Percentiles rank a stretch among this genome's conserved stretches.
Evolutionary conservation across 2,888 invertebrate genomes (phyloP).

Genomic region (Drosophila paranaensis): DNA sequence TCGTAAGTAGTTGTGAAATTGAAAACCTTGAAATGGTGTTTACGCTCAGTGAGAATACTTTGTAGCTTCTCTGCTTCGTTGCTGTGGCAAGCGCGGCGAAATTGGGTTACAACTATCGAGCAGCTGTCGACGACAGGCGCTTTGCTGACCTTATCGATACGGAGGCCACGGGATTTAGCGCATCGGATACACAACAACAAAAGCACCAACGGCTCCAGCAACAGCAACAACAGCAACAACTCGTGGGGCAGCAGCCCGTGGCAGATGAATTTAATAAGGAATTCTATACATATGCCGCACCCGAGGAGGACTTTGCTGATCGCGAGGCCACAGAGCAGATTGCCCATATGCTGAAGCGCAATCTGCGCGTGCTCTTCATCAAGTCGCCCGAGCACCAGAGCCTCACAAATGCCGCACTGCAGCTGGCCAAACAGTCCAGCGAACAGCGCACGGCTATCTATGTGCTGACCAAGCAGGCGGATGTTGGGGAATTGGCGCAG

Average conservation of each 20-base stretch:
- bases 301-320: conserved; percentile 77
- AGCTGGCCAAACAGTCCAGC: conserved; percentile 73
- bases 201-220: conserved; percentile 17
- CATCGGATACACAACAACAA: conserved; percentile 34
- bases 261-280: conserved; percentile 77
- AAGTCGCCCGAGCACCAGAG: conserved; percentile 80
- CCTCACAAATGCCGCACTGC: conserved; percentile 72
- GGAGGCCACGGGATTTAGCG: conserved; percentile 69
- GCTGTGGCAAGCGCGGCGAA: conserved; percentile 58
- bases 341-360: conserved; percentile 72
- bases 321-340: conserved; percentile 61
- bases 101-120: conserved; percentile 73
- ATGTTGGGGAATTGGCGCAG: conserved; percentile 68
- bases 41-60: not conserved
- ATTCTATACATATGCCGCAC: conserved; percentile 79
- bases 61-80: conserved; percentile 64
- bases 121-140: conserved; percentile 52
- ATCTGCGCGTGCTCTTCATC: conserved; percentile 81
- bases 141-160: conserved; percentile 64
- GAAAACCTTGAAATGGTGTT: conserved; percentile 1
- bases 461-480: conserved; percentile 79
- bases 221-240: conserved; percentile 23
- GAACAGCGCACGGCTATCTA: conserved; percentile 82
- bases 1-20: conserved; percentile 61
- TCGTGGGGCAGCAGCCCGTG: conserved; percentile 16